Evolutionary conservation across 2,113 vertebrate genomes (phyloP).

Genomic region (Vicugna pacos): DNA sequence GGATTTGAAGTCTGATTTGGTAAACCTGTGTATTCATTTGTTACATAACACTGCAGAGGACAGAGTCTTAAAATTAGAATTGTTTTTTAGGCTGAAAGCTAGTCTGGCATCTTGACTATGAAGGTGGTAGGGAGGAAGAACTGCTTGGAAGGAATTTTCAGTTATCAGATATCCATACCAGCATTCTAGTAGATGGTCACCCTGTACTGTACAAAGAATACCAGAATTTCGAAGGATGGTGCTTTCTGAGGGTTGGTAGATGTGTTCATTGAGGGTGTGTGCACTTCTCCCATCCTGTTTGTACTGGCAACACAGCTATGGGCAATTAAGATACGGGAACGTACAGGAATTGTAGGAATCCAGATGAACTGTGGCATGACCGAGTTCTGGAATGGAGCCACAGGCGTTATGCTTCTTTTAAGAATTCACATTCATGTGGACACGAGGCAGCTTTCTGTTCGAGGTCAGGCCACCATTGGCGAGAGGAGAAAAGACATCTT

Average conservation of each 20-base stretch:
- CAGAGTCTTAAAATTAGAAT: not conserved
- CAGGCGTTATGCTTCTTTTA: slow-evolving; percentile 23
- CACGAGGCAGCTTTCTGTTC: slow-evolving; percentile 17
- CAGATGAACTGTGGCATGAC: slow-evolving; percentile 51
- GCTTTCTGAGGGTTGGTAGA: slow-evolving; percentile 23
- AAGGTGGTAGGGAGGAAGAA: not conserved
- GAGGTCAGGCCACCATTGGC: slow-evolving; percentile 1
- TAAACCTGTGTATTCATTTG: not conserved
- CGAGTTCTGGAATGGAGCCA: not conserved
- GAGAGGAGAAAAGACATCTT: not conserved
- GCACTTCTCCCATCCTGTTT: slow-evolving; percentile 65
- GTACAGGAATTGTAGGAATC: slow-evolving; percentile 73
- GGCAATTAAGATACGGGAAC: slow-evolving; percentile 74
- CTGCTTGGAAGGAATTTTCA: not conserved
- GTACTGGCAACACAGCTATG: slow-evolving; percentile 55
- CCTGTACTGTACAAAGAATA: not conserved
- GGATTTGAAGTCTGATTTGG: not conserved
- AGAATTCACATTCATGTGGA: slow-evolving; percentile 38
- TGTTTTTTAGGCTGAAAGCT: not conserved
- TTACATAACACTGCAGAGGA: not conserved
- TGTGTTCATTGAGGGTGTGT: slow-evolving; percentile 31
- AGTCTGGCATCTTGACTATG: not conserved
- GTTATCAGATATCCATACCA: not conserved
- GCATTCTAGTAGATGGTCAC: not conserved
- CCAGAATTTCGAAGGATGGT: not conserved